Percentiles rank a stretch among this genome's conserved stretches.
These are phyloP conservation scores for Drosophila funebris DNA, from an alignment of 1,140 invertebrate species.

Conservation along the genomic window DNA sequence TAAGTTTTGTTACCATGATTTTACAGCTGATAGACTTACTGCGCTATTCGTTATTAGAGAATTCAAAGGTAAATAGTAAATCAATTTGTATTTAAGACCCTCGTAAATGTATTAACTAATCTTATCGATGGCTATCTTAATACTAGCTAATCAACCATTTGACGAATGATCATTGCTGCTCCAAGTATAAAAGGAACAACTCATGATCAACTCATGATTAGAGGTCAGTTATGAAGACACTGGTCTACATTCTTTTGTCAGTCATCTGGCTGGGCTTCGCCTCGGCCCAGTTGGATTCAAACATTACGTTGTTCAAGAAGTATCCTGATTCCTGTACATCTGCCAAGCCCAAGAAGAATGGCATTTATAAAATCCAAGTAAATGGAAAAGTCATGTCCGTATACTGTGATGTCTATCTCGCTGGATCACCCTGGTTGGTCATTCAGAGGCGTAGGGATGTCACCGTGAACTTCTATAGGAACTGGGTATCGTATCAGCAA, in stretches of 20 bases:
- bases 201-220: not conserved
- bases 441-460: conserved; percentile 18
- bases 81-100: not conserved
- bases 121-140: not conserved
- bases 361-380: conserved; percentile 22
- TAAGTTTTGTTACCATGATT: too few species aligned
- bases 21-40: too few species aligned
- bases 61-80: not conserved
- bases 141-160: not conserved
- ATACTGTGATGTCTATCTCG: conserved; percentile 1
- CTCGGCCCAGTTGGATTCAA: not conserved
- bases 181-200: conserved; percentile 6
- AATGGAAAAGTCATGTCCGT: conserved; percentile 9
- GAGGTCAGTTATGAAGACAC: not conserved
- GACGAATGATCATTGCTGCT: not conserved
- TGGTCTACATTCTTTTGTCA: conserved; percentile 9
- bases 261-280: not conserved
- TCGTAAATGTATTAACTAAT: not conserved
- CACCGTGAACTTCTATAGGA: conserved; percentile 21
- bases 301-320: not conserved
- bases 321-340: conserved; percentile 12
- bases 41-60: not conserved
- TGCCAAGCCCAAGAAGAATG: conserved; percentile 24
- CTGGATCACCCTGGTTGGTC: conserved; percentile 20
- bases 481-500: conserved; percentile 13